A percentile compares a stretch with the other conserved stretches of the same genome.
Conservation (phyloP, 2,888 invertebrate genomes). For the Drosophila engyochracea region DNA sequence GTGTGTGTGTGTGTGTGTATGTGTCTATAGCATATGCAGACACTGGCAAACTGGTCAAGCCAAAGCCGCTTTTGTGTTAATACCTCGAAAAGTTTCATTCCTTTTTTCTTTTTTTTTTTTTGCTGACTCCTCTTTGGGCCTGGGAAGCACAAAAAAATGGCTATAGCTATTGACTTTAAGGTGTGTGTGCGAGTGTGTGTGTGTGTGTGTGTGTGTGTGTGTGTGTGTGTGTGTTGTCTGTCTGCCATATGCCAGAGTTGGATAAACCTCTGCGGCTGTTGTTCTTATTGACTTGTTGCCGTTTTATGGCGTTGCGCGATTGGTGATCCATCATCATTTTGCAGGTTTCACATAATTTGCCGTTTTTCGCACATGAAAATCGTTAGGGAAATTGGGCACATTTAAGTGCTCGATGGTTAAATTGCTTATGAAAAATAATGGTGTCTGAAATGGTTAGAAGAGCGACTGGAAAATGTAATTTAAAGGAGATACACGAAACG, state of each 20-base stretch:
- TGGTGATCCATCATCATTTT: constrained; percentile 85
- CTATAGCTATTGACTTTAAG: constrained; percentile 71
- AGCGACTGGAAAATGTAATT: constrained; percentile 26
- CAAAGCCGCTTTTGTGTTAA: constrained; percentile 79
- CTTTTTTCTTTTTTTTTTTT: neutral
- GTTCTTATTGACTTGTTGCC: constrained; percentile 77
- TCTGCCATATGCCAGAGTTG: constrained; percentile 53
- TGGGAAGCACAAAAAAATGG: constrained; percentile 70
- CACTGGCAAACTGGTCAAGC: constrained; percentile 60
- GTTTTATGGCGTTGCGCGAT: constrained; percentile 83
- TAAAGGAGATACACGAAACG: neutral
- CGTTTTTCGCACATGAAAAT: constrained; percentile 70
- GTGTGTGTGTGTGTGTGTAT: constrained; percentile 8
- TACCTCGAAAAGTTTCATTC: constrained; percentile 71
- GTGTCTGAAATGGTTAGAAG: neutral
- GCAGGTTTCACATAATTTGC: constrained; percentile 68
- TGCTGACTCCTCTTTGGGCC: constrained; percentile 27
- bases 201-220: constrained; percentile 20
- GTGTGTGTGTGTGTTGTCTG: constrained; percentile 32
- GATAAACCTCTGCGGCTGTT: constrained; percentile 52
- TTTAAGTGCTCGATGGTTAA: constrained; percentile 41
- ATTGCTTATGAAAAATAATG: constrained; percentile 52
- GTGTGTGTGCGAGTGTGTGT: constrained; percentile 9
- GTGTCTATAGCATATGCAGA: constrained; percentile 19
- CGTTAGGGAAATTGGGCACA: constrained; percentile 56